Percentiles rank a stretch among this genome's conserved stretches.
Conservation (phyloP, 1,140 invertebrate species). For the Atta colombica region DNA sequence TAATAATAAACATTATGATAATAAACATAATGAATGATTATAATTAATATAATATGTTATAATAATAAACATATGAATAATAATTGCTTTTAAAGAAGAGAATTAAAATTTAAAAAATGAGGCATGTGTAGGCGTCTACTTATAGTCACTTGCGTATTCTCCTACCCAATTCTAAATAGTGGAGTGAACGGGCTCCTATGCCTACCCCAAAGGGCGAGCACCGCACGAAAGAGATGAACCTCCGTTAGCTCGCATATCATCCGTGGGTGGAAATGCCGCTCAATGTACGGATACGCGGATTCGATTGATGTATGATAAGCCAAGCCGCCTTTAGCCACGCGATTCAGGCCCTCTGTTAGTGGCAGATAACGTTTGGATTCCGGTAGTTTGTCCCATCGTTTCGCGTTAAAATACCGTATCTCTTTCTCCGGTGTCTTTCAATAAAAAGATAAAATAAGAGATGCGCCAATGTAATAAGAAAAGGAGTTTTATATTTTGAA, state of each 20-base stretch:
- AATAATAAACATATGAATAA: background rate
- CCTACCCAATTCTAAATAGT: constrained; percentile 71
- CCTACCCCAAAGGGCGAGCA: constrained; percentile 66
- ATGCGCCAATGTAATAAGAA: background rate
- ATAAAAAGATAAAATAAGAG: background rate
- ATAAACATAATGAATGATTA: background rate
- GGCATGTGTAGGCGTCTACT: background rate
- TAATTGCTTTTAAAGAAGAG: background rate
- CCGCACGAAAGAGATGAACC: constrained; percentile 65
- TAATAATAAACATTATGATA: background rate
- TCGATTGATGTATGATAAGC: constrained; percentile 72
- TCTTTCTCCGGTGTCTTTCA: constrained; percentile 63
- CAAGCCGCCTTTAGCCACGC: constrained; percentile 62
- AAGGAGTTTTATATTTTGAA: background rate
- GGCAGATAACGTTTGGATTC: constrained; percentile 65
- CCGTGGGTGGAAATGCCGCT: constrained; percentile 58
- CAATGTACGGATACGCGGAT: constrained; percentile 73
- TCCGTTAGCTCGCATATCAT: constrained; percentile 76
- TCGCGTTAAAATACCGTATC: constrained; percentile 67
- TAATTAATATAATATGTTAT: too few relatives aligned
- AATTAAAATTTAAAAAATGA: constrained; percentile 11
- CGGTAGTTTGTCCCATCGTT: constrained; percentile 68
- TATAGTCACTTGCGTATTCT: background rate
- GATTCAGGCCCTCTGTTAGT: constrained; percentile 64
- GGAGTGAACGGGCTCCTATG: constrained; percentile 68